Conservation (phyloP, 2,797 vertebrate genomes). For the Numenius phaeopus region DNA sequence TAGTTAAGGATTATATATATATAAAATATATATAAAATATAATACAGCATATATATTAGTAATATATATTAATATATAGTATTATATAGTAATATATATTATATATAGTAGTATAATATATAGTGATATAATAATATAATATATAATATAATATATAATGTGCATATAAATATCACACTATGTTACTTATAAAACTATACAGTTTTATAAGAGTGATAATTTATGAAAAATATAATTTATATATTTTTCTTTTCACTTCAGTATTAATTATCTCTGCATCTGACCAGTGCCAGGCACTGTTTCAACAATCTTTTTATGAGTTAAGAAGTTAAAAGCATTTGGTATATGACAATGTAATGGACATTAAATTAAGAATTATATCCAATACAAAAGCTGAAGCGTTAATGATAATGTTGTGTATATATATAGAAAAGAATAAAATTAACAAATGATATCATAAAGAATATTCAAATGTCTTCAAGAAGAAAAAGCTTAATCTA, state of each 20-base stretch:
- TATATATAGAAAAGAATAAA: neutral
- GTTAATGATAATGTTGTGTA: neutral
- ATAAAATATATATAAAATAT: too few relatives aligned
- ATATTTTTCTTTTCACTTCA: neutral
- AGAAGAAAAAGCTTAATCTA: neutral
- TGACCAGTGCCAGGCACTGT: neutral
- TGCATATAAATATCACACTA: neutral
- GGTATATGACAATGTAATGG: neutral
- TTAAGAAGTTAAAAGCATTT: neutral
- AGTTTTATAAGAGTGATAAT: neutral
- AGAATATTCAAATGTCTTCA: neutral
- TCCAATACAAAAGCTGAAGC: neutral
- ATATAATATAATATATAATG: too few relatives aligned
- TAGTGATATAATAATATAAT: too few relatives aligned
- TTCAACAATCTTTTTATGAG: neutral
- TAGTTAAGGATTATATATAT: neutral
- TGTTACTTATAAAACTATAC: neutral
- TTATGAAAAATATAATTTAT: neutral
- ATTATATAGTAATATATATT: too few relatives aligned
- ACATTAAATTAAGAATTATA: neutral
- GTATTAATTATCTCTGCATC: neutral
- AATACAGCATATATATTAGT: too few relatives aligned
- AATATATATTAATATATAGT: too few relatives aligned
- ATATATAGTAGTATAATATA: too few relatives aligned
- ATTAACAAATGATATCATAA: neutral